Evolutionary conservation across 2,113 vertebrate species (phyloP).

Genomic region (Ceratotherium simum): DNA sequence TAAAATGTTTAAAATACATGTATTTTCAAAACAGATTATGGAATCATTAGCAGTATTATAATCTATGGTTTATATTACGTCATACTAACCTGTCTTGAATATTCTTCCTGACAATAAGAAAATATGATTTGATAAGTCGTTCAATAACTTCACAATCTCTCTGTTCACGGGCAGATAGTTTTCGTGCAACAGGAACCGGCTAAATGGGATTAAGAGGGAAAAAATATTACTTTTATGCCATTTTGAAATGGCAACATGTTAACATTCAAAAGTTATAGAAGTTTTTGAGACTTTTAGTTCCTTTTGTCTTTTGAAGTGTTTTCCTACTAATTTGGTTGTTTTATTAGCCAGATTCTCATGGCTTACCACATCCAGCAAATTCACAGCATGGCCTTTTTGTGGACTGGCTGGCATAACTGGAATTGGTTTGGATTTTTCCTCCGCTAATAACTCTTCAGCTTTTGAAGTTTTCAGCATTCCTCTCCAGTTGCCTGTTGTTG

Average conservation of each 20-base stretch:
- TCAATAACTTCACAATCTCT: constrained; percentile 99
- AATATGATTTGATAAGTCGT: constrained; percentile 98
- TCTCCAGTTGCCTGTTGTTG: constrained; percentile 94
- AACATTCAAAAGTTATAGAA: neutral
- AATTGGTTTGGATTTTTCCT: constrained; percentile 88
- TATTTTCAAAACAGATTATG: constrained; percentile 23
- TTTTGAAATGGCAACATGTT: constrained; percentile 44
- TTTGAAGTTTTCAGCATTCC: constrained; percentile 96
- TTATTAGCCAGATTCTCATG: constrained; percentile 21
- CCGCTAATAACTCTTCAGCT: constrained; percentile 85
- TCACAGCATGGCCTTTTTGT: constrained; percentile 95
- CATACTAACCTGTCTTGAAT: constrained; percentile 97
- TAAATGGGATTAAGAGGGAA: constrained; percentile 65
- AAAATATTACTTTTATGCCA: constrained; percentile 19
- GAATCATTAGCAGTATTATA: neutral
- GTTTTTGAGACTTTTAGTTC: neutral
- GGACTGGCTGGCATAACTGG: constrained; percentile 89
- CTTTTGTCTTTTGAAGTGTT: neutral
- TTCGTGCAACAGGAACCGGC: constrained; percentile 98
- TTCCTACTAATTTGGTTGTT: neutral
- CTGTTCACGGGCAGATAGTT: constrained; percentile 97
- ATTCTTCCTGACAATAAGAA: constrained; percentile 99
- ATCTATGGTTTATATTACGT: neutral
- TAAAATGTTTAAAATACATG: neutral
- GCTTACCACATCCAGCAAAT: constrained; percentile 96